These are phyloP conservation scores for Cliona cf. orientalis DNA, from an alignment of 37 sponge, comb jelly and placozoan genomes.

Conservation along the genomic window DNA sequence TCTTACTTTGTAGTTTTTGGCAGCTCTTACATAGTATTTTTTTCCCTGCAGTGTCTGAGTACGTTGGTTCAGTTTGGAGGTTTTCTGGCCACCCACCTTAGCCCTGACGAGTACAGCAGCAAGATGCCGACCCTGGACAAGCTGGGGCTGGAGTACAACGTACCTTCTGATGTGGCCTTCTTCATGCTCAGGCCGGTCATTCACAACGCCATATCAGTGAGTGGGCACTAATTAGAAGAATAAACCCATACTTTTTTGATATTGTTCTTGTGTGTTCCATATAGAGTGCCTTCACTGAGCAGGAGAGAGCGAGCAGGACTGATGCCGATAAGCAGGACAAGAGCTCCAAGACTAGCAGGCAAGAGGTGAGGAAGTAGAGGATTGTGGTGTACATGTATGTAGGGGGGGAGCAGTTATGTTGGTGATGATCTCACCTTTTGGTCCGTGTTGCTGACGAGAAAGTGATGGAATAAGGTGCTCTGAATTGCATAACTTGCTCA, in stretches of 20 bases:
- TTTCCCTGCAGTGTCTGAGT: constrained; percentile 88
- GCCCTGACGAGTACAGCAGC: constrained; percentile 77
- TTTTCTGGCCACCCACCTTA: constrained; percentile 89
- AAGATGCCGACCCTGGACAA: constrained; percentile 77
- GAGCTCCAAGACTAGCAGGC: constrained; percentile 31
- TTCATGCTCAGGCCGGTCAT: constrained; percentile 86
- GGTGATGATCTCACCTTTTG: too few relatives aligned
- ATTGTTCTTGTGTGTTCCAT: too few relatives aligned
- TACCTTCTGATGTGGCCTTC: constrained; percentile 92
- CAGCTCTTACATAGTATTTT: background rate
- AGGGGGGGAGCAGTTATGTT: too few relatives aligned
- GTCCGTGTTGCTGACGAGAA: too few relatives aligned
- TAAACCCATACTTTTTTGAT: too few relatives aligned
- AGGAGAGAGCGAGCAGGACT: too few relatives aligned
- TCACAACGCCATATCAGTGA: constrained; percentile 62
- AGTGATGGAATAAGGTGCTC: too few relatives aligned
- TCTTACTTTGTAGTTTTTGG: background rate
- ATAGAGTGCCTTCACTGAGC: too few relatives aligned
- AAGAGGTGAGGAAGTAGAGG: constrained; percentile 67
- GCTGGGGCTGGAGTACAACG: constrained; percentile 79
- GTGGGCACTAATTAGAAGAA: too few relatives aligned
- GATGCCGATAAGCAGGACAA: constrained; percentile 12
- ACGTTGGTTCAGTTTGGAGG: constrained; percentile 95
- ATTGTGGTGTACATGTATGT: too few relatives aligned
- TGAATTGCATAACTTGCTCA: too few relatives aligned